Conservation (phyloP, 2,113 vertebrate genomes). For the Odocoileus virginianus region DNA sequence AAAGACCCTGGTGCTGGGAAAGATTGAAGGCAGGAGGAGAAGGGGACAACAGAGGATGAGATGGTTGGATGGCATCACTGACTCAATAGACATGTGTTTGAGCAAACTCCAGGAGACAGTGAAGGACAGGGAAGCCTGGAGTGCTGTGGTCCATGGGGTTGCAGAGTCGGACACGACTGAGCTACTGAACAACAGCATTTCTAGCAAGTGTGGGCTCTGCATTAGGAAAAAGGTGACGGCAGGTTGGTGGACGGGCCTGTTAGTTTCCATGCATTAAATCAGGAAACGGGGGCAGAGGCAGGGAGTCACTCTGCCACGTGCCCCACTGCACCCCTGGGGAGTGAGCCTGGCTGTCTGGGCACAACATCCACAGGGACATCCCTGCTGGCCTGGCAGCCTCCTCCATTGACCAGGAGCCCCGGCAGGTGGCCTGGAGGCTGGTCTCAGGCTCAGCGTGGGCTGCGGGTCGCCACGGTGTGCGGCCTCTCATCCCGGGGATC, state of each 20-base stretch:
- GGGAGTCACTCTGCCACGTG: no score
- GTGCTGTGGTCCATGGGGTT: not conserved
- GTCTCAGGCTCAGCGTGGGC: fast-evolving
- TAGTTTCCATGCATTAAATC: fast-evolving
- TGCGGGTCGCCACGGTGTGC: fast-evolving
- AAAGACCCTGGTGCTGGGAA: not conserved
- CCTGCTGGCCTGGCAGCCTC: fast-evolving
- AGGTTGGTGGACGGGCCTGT: not conserved
- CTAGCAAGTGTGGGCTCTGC: no score
- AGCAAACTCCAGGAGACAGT: not conserved
- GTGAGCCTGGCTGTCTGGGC: not conserved
- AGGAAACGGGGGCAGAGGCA: not conserved
- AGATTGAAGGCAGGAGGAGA: not conserved
- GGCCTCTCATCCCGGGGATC: fast-evolving
- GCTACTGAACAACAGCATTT: not conserved
- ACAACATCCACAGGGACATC: not conserved
- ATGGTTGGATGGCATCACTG: not conserved
- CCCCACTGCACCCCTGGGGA: fast-evolving
- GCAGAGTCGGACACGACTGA: not conserved
- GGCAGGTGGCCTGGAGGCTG: not conserved
- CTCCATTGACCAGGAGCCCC: not conserved
- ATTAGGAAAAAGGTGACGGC: fast-evolving
- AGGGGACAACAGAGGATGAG: not conserved
- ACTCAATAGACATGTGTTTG: not conserved
- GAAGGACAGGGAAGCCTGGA: not conserved